Conservation (phyloP, 1,140 invertebrate genomes). For the Ostrea edulis region DNA sequence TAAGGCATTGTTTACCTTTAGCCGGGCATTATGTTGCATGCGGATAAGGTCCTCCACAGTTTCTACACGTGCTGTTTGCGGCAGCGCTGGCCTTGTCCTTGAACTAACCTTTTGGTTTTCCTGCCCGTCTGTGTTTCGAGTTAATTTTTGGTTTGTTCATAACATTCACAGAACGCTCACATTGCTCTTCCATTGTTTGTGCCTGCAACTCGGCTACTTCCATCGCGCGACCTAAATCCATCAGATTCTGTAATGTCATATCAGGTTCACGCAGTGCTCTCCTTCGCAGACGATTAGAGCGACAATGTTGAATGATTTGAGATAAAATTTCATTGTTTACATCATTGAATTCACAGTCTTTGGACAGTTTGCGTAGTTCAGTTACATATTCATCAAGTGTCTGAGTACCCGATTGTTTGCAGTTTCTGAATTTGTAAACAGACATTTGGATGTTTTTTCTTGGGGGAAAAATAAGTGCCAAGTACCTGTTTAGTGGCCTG, state of each 20-base stretch:
- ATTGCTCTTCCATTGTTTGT: background rate
- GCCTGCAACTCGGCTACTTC: background rate
- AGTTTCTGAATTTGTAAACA: slow-evolving; percentile 50
- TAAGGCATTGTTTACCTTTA: background rate
- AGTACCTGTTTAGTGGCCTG: too few relatives aligned
- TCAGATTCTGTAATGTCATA: background rate
- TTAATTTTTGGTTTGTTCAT: background rate
- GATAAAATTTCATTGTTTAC: background rate
- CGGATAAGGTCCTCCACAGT: slow-evolving; percentile 34
- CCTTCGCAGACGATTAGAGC: background rate
- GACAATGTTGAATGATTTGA: too few relatives aligned
- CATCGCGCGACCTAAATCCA: background rate
- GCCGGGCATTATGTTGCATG: slow-evolving; percentile 11
- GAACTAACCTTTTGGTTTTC: background rate
- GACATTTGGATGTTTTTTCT: slow-evolving; percentile 48
- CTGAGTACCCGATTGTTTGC: slow-evolving; percentile 25
- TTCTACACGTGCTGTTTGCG: slow-evolving; percentile 1
- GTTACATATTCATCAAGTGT: slow-evolving; percentile 43
- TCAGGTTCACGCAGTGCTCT: background rate
- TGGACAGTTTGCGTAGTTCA: slow-evolving; percentile 27
- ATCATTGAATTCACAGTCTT: slow-evolving; percentile 29
- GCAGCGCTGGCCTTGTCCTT: background rate
- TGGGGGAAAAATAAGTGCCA: too few relatives aligned
- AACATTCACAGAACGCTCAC: background rate
- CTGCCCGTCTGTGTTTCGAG: background rate